A percentile compares a stretch with the other conserved stretches of the same genome.
Conservation (phyloP, 1,140 invertebrate genomes). For the Achroia grisella region DNA sequence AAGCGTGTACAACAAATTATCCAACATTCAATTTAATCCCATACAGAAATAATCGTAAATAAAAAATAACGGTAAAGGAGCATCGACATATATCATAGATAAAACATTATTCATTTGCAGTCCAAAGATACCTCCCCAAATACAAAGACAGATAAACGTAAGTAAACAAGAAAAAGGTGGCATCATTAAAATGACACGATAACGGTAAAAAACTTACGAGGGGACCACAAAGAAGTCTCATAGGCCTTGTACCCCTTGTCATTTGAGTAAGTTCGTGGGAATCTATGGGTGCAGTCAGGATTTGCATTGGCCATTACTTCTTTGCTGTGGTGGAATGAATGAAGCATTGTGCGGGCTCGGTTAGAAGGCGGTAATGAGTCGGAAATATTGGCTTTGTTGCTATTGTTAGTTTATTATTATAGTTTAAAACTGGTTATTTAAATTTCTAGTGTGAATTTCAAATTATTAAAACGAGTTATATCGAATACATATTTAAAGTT, state of each 20-base stretch:
- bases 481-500: no score
- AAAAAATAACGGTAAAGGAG: conserved; percentile 35
- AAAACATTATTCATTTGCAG: conserved; percentile 41
- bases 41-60: conserved; percentile 17
- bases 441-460: background rate
- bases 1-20: conserved; percentile 42
- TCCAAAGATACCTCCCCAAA: conserved; percentile 46
- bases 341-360: conserved; percentile 17
- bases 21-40: conserved; percentile 8
- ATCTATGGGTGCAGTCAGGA: background rate
- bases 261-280: no score
- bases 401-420: conserved; percentile 25
- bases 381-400: conserved; percentile 37
- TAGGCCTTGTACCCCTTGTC: background rate
- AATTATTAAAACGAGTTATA: no score
- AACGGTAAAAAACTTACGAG: conserved; percentile 27
- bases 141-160: conserved; percentile 39
- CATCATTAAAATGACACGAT: conserved; percentile 45
- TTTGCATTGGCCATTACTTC: background rate
- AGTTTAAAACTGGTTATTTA: conserved; percentile 17
- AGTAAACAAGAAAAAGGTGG: conserved; percentile 45
- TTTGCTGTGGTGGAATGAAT: conserved; percentile 1
- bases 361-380: conserved; percentile 35
- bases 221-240: conserved; percentile 9
- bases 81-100: conserved; percentile 30